Conservation (phyloP, 2,888 invertebrate species). For the Amblyteles armatorius region DNA sequence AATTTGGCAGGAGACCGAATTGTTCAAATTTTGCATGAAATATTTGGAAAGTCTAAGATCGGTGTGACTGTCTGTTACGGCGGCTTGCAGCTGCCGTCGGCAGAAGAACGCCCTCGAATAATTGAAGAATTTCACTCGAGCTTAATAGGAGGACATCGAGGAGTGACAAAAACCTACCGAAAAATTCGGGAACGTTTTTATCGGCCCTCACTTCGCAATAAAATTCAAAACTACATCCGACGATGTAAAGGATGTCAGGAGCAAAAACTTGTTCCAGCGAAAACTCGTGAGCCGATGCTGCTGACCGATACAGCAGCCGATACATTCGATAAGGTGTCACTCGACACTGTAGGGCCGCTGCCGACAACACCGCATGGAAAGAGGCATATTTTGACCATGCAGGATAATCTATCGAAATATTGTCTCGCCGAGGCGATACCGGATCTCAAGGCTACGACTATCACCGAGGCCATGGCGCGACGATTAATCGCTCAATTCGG, state of each 20-base stretch:
- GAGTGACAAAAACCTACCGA: conserved; percentile 65
- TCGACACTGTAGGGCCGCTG: conserved; percentile 62
- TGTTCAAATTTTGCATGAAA: background rate
- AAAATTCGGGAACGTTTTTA: conserved; percentile 59
- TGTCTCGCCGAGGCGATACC: background rate
- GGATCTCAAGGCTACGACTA: conserved; percentile 13
- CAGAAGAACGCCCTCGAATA: background rate
- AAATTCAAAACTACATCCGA: conserved; percentile 60
- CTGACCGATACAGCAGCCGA: conserved; percentile 57
- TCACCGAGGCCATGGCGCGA: conserved; percentile 41
- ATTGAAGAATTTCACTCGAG: conserved; percentile 5
- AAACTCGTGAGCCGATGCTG: conserved; percentile 64
- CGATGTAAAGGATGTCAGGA: conserved; percentile 61
- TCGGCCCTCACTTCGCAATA: conserved; percentile 65
- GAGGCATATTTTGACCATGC: conserved; percentile 46
- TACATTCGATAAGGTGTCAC: conserved; percentile 55
- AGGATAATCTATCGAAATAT: conserved; percentile 53
- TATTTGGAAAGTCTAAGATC: background rate
- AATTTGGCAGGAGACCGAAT: background rate
- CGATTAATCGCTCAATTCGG: conserved; percentile 43
- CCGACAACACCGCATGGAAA: conserved; percentile 37
- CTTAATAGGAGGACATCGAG: conserved; percentile 68
- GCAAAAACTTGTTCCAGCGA: conserved; percentile 49
- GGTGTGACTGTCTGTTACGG: background rate
- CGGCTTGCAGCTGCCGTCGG: background rate